Evolutionary conservation across 2,113 vertebrate genomes (phyloP).

Genomic region (Elachura formosa): DNA sequence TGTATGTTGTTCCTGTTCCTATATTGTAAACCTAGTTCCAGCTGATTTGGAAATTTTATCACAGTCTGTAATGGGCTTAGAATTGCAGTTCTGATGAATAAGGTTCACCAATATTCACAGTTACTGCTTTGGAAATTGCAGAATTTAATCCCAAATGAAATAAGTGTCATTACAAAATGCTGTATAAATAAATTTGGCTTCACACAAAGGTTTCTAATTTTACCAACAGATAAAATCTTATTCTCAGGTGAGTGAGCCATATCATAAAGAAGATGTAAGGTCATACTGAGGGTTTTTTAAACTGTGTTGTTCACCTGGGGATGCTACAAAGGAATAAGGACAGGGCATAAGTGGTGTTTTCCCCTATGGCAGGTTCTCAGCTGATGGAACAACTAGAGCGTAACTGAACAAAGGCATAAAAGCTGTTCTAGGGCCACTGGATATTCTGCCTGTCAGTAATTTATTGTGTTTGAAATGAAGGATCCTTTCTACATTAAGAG

Average conservation of each 20-base stretch:
- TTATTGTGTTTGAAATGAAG: neutral
- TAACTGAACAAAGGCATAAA: constrained; percentile 3
- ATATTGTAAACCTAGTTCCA: neutral
- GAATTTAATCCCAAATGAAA: neutral
- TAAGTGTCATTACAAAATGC: neutral
- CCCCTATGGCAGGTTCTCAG: constrained; percentile 17
- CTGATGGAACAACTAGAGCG: neutral
- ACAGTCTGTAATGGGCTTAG: neutral
- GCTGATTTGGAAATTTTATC: neutral
- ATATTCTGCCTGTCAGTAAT: neutral
- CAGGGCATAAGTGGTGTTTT: constrained; percentile 6
- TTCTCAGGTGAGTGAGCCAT: neutral
- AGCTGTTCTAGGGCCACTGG: neutral
- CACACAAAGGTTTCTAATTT: neutral
- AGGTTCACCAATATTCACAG: neutral
- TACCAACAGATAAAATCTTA: neutral
- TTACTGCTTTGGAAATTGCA: neutral
- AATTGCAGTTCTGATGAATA: neutral
- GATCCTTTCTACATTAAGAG: neutral
- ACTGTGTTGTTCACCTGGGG: neutral
- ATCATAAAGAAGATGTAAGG: neutral
- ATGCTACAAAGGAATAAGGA: neutral
- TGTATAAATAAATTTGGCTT: neutral
- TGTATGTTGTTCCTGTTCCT: neutral
- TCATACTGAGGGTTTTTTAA: neutral